phyloP scores from a whole-genome alignment of 2,888 invertebrate genomes.

The Rotaria socialis region DNA sequence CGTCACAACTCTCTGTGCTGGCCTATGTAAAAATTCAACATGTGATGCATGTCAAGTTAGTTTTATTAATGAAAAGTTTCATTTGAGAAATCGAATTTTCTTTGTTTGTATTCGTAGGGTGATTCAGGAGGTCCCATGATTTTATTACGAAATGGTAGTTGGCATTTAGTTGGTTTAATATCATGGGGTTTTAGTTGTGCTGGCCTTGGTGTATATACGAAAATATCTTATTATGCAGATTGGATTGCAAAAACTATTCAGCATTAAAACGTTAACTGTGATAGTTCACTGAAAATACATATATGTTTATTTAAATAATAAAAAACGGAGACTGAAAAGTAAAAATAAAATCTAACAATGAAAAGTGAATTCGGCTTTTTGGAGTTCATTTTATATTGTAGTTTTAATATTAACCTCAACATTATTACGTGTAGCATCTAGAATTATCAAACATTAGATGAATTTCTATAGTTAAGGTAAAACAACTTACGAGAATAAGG shows the following conservation, averaged over 20 bases:
- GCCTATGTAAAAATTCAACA: not conserved
- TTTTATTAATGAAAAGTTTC: not conserved
- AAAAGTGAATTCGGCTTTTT: not conserved
- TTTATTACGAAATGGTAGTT: not conserved
- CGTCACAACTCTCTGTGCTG: not conserved
- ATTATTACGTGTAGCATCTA: conserved; percentile 33
- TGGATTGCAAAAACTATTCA: not conserved
- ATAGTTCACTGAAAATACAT: not conserved
- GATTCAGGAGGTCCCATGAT: not conserved
- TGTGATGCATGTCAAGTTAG: conserved; percentile 8
- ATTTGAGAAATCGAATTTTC: not conserved
- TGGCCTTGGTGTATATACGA: conserved; percentile 11
- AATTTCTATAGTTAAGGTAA: not conserved
- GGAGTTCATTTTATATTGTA: not conserved
- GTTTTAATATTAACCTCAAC: not conserved
- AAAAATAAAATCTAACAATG: not conserved
- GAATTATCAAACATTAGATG: not conserved
- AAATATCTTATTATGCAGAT: conserved; percentile 13
- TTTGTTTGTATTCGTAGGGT: not conserved
- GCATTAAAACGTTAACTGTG: not conserved
- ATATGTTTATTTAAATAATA: not conserved
- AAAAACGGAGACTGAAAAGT: not conserved
- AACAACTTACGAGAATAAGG: conserved; percentile 19
- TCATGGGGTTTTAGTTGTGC: conserved; percentile 16
- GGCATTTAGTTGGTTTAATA: not conserved